These are phyloP conservation scores for Alfaro cultratus DNA, from an alignment of 2,797 vertebrate species.

Conservation along the genomic window DNA sequence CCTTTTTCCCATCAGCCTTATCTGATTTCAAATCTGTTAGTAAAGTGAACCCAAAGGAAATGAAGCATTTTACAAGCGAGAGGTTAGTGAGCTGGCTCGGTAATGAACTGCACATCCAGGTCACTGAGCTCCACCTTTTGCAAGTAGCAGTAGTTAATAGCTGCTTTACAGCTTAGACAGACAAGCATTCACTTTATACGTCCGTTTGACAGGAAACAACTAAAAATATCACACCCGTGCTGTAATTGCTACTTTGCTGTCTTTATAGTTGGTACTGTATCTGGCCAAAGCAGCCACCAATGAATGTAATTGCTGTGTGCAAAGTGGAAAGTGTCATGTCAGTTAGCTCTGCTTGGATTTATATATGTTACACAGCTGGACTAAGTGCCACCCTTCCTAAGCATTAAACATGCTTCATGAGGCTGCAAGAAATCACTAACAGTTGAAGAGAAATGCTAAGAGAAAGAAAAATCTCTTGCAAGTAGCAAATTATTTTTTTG, in stretches of 20 bases:
- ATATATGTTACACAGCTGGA: slow-evolving; percentile 75
- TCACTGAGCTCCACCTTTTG: slow-evolving; percentile 47
- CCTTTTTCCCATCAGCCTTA: background rate
- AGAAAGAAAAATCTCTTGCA: slow-evolving; percentile 42
- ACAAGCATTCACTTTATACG: slow-evolving; percentile 74
- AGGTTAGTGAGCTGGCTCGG: slow-evolving; percentile 38
- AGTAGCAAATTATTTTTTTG: slow-evolving; percentile 50
- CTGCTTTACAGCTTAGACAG: slow-evolving; percentile 63
- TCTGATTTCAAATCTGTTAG: background rate
- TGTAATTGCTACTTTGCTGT: slow-evolving; percentile 80
- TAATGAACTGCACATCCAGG: slow-evolving; percentile 37
- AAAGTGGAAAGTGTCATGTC: slow-evolving; percentile 79
- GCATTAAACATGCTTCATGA: slow-evolving; percentile 64
- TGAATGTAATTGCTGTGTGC: slow-evolving; percentile 84
- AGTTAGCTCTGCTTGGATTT: slow-evolving; percentile 78
- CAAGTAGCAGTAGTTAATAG: slow-evolving; percentile 57
- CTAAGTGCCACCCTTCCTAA: slow-evolving; percentile 70
- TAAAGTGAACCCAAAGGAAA: slow-evolving; percentile 24
- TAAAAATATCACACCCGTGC: slow-evolving; percentile 84
- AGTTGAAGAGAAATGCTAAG: slow-evolving; percentile 46
- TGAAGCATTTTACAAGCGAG: slow-evolving; percentile 39
- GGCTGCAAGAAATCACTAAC: slow-evolving; percentile 65
- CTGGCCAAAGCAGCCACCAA: slow-evolving; percentile 77
- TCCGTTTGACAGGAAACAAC: slow-evolving; percentile 80
- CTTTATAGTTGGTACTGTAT: slow-evolving; percentile 80